A percentile compares a stretch with the other conserved stretches of the same genome.
Evolutionary conservation across 2,113 vertebrate genomes (phyloP).

Genomic region (Alectura lathami): DNA sequence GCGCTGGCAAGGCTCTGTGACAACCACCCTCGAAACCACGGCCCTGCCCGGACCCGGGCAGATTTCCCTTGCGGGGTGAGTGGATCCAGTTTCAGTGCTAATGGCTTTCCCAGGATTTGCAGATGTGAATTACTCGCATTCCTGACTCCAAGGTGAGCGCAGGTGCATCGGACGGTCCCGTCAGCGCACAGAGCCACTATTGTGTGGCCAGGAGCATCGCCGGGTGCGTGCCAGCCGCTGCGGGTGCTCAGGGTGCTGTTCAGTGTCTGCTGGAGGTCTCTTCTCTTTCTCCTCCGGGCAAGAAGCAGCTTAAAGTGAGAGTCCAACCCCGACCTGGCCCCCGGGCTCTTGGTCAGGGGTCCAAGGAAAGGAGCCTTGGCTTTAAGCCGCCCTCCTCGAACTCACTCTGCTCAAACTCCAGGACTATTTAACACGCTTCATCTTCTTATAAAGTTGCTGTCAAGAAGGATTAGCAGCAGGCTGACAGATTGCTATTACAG

Average conservation of each 20-base stretch:
- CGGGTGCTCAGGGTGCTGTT: background rate
- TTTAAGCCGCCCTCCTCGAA: constrained; percentile 7
- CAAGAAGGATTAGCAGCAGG: constrained; percentile 74
- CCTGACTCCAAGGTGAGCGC: constrained; percentile 70
- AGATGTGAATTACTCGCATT: constrained; percentile 75
- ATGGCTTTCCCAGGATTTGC: constrained; percentile 60
- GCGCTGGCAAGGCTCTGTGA: background rate
- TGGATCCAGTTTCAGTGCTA: background rate
- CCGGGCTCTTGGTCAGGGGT: background rate
- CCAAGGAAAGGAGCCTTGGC: background rate
- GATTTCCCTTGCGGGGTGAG: background rate
- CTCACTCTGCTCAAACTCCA: constrained; percentile 56
- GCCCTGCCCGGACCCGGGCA: fast-evolving
- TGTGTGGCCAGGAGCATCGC: constrained; percentile 38
- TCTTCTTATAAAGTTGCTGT: constrained; percentile 76
- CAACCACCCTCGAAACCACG: fast-evolving
- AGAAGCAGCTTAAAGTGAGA: background rate
- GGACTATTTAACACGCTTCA: constrained; percentile 66
- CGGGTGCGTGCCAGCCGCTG: background rate
- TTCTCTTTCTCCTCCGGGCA: background rate
- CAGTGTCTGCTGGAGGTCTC: background rate
- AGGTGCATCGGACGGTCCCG: constrained; percentile 70
- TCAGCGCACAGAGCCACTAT: constrained; percentile 60
- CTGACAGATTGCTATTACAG: constrained; percentile 76
- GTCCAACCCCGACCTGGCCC: background rate